These are phyloP conservation scores for Poecilia gillii DNA, from an alignment of 2,797 vertebrate species.

Conservation along the genomic window DNA sequence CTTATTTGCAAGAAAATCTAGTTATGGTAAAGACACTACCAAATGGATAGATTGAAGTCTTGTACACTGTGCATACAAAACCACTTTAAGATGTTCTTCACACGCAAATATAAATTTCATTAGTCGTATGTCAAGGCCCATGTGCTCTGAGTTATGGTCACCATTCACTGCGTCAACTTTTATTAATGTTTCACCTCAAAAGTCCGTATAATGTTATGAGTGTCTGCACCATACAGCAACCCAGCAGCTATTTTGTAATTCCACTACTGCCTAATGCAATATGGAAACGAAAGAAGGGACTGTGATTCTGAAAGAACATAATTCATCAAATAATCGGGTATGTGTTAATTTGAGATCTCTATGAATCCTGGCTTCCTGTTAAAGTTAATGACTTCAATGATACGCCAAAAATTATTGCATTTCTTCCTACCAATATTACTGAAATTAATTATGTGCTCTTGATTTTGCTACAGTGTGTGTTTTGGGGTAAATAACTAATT, in stretches of 20 bases:
- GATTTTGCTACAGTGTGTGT: background rate
- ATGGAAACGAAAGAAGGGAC: background rate
- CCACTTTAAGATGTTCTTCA: conserved; percentile 36
- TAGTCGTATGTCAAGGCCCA: conserved; percentile 39
- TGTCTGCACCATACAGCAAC: background rate
- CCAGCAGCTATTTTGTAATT: background rate
- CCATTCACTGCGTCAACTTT: conserved; percentile 5
- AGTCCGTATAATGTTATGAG: background rate
- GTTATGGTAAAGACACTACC: conserved; percentile 49
- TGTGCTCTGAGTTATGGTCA: conserved; percentile 20
- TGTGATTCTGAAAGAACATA: background rate
- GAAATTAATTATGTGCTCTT: background rate
- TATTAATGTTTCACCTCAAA: background rate
- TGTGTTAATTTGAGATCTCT: background rate
- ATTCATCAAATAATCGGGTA: background rate
- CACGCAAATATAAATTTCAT: conserved; percentile 44
- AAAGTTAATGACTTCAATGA: background rate
- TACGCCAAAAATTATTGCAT: background rate
- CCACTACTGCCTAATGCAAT: conserved; percentile 8
- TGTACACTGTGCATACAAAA: conserved; percentile 47
- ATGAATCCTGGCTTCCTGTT: background rate
- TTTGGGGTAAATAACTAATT: background rate
- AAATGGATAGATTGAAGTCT: conserved; percentile 40
- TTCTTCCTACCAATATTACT: background rate
- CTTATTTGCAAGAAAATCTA: conserved; percentile 54